These are phyloP conservation scores for Sorex araneus DNA, from an alignment of 2,113 vertebrate species.

Conservation along the genomic window DNA sequence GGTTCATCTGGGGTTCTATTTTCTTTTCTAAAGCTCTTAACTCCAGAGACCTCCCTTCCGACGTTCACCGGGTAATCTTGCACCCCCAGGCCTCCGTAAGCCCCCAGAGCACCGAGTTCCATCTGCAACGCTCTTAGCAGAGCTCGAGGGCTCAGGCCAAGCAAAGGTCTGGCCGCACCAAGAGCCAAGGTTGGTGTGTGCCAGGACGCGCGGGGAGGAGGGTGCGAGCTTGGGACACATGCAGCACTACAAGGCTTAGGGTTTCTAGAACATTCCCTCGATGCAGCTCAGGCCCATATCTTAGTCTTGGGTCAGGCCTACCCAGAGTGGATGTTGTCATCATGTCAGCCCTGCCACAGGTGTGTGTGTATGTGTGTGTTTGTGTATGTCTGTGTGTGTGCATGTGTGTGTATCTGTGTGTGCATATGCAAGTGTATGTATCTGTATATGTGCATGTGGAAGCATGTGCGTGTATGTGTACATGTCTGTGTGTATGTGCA, in stretches of 20 bases:
- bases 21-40: slow-evolving; percentile 20
- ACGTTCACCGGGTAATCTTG: not conserved
- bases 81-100: not conserved
- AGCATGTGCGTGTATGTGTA: too few species aligned
- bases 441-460: too few species aligned
- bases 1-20: slow-evolving; percentile 45
- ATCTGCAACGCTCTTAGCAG: not conserved
- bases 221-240: not conserved
- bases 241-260: not conserved
- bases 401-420: too few species aligned
- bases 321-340: not conserved
- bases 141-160: not conserved
- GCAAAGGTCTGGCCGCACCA: not conserved
- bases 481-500: too few species aligned
- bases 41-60: not conserved
- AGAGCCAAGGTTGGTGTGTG: not conserved
- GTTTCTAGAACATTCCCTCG: not conserved
- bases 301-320: not conserved
- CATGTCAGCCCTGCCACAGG: not conserved
- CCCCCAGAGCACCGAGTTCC: not conserved
- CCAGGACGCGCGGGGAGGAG: not conserved
- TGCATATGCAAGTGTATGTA: too few species aligned
- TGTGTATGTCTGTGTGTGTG: too few species aligned
- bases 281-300: not conserved
- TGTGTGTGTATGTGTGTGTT: too few species aligned